phyloP scores from a whole-genome alignment of 2,888 invertebrate genomes.

The Formica aserva region DNA sequence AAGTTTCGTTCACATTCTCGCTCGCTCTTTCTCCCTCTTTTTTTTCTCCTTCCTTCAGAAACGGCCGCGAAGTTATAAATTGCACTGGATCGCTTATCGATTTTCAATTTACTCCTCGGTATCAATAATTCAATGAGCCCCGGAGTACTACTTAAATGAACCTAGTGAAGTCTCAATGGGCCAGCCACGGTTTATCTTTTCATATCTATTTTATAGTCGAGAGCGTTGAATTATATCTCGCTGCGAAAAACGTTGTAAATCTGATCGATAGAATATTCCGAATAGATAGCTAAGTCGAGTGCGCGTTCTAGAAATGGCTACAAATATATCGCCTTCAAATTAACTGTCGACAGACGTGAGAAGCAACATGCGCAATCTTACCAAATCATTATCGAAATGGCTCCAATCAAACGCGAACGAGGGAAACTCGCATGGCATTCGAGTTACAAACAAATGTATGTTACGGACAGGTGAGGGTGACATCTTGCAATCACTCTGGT shows the following conservation, averaged over 20 bases:
- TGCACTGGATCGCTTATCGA: slow-evolving; percentile 64
- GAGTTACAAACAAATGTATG: slow-evolving; percentile 36
- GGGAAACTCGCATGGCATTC: background rate
- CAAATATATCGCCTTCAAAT: background rate
- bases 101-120: slow-evolving; percentile 74
- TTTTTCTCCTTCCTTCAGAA: background rate
- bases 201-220: slow-evolving; percentile 41
- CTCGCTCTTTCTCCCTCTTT: background rate
- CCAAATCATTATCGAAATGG: slow-evolving; percentile 35
- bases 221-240: slow-evolving; percentile 20
- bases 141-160: slow-evolving; percentile 48
- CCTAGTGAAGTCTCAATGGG: slow-evolving; percentile 45
- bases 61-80: slow-evolving; percentile 38
- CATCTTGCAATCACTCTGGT: slow-evolving; percentile 63
- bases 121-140: slow-evolving; percentile 68
- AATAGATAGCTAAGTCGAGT: background rate
- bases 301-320: background rate
- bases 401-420: slow-evolving; percentile 27
- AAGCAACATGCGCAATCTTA: slow-evolving; percentile 18
- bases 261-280: slow-evolving; percentile 37
- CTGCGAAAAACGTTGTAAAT: slow-evolving; percentile 1
- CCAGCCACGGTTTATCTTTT: slow-evolving; percentile 45
- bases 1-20: slow-evolving; percentile 26
- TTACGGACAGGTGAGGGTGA: slow-evolving; percentile 56
- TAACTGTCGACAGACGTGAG: slow-evolving; percentile 16